phyloP scores from a whole-genome alignment of 2,888 invertebrate species.

The Chaitophorus viminalis region DNA sequence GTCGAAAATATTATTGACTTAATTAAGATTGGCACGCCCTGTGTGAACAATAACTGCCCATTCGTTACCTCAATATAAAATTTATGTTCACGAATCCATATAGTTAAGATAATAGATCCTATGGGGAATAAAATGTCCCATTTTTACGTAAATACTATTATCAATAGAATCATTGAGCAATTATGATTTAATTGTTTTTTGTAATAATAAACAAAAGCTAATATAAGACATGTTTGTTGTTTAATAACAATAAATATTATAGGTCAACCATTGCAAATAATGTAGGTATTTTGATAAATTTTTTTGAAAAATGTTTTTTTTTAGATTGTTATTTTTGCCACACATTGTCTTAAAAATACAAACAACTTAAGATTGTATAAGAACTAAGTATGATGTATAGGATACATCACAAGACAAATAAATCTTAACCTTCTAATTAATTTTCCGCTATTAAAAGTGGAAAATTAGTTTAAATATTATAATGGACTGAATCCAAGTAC shows the following conservation, averaged over 20 bases:
- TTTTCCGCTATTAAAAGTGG: neutral
- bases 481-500: neutral
- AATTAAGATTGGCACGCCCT: conserved; percentile 39
- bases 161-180: neutral
- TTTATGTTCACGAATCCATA: neutral
- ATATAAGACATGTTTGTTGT: neutral
- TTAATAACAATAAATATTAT: neutral
- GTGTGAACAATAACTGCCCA: conserved; percentile 1
- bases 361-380: neutral
- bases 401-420: neutral
- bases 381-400: too few relatives aligned
- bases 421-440: neutral
- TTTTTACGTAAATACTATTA: neutral
- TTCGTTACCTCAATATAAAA: conserved; percentile 1
- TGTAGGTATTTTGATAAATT: too few relatives aligned
- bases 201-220: neutral
- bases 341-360: too few relatives aligned
- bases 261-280: too few relatives aligned
- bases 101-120: neutral
- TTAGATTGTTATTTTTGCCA: neutral
- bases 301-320: neutral
- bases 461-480: neutral
- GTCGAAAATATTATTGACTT: conserved; percentile 46
- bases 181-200: neutral
- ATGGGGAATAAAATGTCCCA: neutral